Conservation (phyloP, 2,797 vertebrate genomes). For the Clarias pachynema region DNA sequence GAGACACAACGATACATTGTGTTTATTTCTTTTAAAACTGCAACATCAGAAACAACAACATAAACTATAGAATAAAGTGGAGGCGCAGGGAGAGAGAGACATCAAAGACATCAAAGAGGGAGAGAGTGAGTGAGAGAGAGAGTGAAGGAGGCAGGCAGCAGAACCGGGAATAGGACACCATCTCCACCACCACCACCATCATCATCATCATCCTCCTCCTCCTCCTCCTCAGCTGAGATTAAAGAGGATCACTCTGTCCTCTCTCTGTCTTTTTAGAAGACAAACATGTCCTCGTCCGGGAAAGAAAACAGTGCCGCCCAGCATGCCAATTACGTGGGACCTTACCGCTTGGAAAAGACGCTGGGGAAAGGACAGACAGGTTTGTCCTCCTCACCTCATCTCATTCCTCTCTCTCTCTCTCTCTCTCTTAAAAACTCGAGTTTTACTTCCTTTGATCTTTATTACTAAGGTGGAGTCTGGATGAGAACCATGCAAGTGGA, state of each 20-base stretch:
- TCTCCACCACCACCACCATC: background rate
- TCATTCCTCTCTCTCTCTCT: background rate
- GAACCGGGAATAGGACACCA: slow-evolving; percentile 65
- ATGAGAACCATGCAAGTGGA: background rate
- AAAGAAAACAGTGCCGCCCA: slow-evolving; percentile 97
- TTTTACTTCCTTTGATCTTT: background rate
- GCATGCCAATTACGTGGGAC: slow-evolving; percentile 99
- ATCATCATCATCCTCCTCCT: background rate
- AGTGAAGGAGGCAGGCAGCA: slow-evolving; percentile 41
- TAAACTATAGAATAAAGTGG: slow-evolving; percentile 57
- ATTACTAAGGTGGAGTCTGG: background rate
- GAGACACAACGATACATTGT: slow-evolving; percentile 35
- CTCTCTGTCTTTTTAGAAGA: slow-evolving; percentile 53
- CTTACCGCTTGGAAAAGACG: slow-evolving; percentile 98
- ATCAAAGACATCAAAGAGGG: slow-evolving; percentile 8
- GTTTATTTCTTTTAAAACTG: background rate
- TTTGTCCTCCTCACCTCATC: slow-evolving; percentile 73
- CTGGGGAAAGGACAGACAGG: slow-evolving; percentile 99
- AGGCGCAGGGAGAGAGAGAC: slow-evolving; percentile 34
- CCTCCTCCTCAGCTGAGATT: slow-evolving; percentile 62
- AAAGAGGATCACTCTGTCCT: slow-evolving; percentile 69
- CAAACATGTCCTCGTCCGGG: slow-evolving; percentile 91
- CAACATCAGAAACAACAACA: background rate
- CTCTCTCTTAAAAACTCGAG: background rate
- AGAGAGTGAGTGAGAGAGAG: slow-evolving; percentile 5